phyloP scores from a whole-genome alignment of 2,888 invertebrate genomes.

The Conops quadrifasciatus region DNA sequence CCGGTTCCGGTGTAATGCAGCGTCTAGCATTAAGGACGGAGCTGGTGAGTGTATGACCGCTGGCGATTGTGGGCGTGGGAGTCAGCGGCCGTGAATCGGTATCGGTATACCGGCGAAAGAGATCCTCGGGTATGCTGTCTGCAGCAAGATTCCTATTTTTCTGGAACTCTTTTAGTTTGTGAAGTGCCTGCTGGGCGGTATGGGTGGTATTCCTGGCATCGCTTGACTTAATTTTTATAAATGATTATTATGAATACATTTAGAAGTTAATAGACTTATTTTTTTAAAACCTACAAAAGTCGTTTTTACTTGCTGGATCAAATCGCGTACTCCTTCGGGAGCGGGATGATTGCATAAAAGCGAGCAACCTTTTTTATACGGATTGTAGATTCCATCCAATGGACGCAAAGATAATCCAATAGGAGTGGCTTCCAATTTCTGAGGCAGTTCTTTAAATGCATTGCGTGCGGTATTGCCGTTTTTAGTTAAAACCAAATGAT shows the following conservation, averaged over 20 bases:
- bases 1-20: conserved; percentile 79
- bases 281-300: conserved; percentile 68
- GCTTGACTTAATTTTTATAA: conserved; percentile 43
- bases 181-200: conserved; percentile 39
- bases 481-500: conserved; percentile 54
- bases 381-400: conserved; percentile 83
- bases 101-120: conserved; percentile 82
- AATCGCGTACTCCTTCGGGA: conserved; percentile 75
- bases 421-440: conserved; percentile 70
- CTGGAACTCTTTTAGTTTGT: conserved; percentile 36
- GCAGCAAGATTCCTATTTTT: conserved; percentile 45
- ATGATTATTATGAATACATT: neutral
- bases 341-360: conserved; percentile 87
- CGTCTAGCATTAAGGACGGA: conserved; percentile 66
- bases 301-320: conserved; percentile 76
- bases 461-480: conserved; percentile 44
- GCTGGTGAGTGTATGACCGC: conserved; percentile 76
- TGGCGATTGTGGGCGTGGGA: conserved; percentile 80
- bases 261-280: too few species aligned
- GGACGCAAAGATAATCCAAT: conserved; percentile 81
- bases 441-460: conserved; percentile 46
- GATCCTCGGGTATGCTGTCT: conserved; percentile 78
- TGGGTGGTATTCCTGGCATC: conserved; percentile 50
- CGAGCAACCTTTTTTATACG: conserved; percentile 81
- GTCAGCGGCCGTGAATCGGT: conserved; percentile 85